Conservation (phyloP, 2,888 invertebrate species). For the Eristalis arbustorum region DNA sequence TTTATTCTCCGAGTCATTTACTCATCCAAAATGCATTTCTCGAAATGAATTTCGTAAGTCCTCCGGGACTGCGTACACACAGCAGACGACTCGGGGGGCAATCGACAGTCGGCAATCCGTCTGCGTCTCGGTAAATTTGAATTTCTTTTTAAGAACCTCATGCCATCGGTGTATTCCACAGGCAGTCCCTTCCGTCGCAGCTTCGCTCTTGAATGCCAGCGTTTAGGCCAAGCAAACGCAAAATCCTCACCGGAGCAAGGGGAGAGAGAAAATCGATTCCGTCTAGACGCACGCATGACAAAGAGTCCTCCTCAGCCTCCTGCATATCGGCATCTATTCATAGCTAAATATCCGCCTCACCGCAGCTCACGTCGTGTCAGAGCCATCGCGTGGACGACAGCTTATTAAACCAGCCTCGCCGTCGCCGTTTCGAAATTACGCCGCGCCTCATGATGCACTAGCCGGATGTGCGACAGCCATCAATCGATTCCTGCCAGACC, state of each 20-base stretch:
- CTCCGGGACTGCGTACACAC: not conserved
- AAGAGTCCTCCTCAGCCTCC: slow-evolving; percentile 17
- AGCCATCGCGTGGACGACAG: slow-evolving; percentile 16
- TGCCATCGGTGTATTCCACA: not conserved
- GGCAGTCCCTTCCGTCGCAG: not conserved
- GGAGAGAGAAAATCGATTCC: slow-evolving; percentile 49
- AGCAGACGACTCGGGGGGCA: not conserved
- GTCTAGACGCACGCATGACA: slow-evolving; percentile 56
- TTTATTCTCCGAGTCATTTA: not conserved
- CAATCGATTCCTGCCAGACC: slow-evolving; percentile 18
- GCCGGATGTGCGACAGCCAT: not conserved
- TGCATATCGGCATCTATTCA: slow-evolving; percentile 43
- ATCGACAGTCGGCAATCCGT: not conserved
- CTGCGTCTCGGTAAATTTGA: not conserved
- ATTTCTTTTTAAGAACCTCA: not conserved
- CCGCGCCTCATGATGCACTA: not conserved
- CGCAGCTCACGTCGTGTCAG: not conserved
- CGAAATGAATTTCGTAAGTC: not conserved
- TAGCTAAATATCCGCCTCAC: slow-evolving; percentile 1
- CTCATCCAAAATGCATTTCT: not conserved
- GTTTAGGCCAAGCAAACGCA: slow-evolving; percentile 1
- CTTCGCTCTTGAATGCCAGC: not conserved
- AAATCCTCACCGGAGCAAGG: not conserved
- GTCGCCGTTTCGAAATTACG: slow-evolving; percentile 26
- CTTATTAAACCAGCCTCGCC: slow-evolving; percentile 43